These are phyloP conservation scores for Camponotus vicinus DNA, from an alignment of 1,140 invertebrate genomes.

Conservation along the genomic window DNA sequence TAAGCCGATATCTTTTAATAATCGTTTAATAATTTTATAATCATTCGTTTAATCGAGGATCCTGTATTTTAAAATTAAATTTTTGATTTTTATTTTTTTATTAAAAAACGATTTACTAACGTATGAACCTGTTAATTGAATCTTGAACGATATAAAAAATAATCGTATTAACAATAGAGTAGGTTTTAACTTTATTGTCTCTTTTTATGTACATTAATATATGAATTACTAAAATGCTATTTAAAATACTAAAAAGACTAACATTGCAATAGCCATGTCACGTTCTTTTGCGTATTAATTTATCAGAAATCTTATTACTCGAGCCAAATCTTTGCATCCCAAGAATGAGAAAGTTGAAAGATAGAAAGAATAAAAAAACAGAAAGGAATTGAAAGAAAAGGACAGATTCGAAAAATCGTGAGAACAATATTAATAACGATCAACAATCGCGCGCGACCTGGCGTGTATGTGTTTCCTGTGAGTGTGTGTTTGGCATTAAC, in stretches of 20 bases:
- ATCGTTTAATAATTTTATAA: neutral
- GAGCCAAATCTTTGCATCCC: constrained; percentile 18
- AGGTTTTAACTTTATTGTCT: neutral
- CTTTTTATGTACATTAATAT: neutral
- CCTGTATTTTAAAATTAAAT: neutral
- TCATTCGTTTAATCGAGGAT: neutral
- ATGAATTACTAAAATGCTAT: neutral
- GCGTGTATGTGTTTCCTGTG: constrained; percentile 29
- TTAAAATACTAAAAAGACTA: neutral
- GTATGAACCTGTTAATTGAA: neutral
- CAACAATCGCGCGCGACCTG: neutral
- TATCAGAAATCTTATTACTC: constrained; percentile 1
- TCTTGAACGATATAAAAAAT: neutral
- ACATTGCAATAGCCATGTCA: neutral
- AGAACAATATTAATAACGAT: neutral
- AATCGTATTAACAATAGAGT: constrained; percentile 1
- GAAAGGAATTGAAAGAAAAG: neutral
- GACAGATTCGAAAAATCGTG: neutral
- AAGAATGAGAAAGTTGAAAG: neutral
- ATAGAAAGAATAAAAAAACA: neutral
- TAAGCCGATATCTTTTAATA: neutral
- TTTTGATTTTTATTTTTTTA: neutral
- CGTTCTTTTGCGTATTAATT: neutral
- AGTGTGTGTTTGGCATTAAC: constrained; percentile 46
- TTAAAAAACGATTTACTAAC: constrained; percentile 13